These are phyloP conservation scores for Tethya wilhelma DNA, from an alignment of 37 sponge, comb jelly and placozoan genomes.

Conservation along the genomic window DNA sequence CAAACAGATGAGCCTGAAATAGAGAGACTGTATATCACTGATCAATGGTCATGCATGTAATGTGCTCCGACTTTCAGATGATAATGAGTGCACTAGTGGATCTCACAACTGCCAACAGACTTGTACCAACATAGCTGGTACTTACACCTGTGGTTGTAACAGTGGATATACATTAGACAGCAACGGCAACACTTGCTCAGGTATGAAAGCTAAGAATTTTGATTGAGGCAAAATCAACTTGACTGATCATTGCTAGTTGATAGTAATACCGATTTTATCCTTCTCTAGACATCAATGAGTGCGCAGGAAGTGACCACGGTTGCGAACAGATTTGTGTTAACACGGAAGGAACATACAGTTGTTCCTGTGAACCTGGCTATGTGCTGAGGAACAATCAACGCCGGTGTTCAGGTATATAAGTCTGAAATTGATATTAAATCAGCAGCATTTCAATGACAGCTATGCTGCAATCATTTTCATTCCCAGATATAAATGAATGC, in stretches of 20 bases:
- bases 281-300: neutral
- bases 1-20: too few species aligned
- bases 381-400: neutral
- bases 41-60: too few species aligned
- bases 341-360: neutral
- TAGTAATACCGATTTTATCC: neutral
- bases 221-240: too few species aligned
- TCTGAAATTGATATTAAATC: too few species aligned
- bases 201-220: neutral
- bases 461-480: too few species aligned
- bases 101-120: neutral
- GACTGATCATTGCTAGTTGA: too few species aligned
- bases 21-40: too few species aligned
- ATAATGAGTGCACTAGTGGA: neutral
- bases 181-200: neutral
- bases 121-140: neutral
- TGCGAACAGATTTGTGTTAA: neutral
- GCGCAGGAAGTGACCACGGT: neutral
- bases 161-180: neutral
- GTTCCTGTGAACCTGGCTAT: neutral
- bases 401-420: neutral
- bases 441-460: too few species aligned
- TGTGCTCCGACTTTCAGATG: neutral
- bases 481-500: conserved; percentile 43
- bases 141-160: too few species aligned